A percentile compares a stretch with the other conserved stretches of the same genome.
phyloP scores from a whole-genome alignment of 2,797 vertebrate species.

The Enteromius afrohamiltoni region DNA sequence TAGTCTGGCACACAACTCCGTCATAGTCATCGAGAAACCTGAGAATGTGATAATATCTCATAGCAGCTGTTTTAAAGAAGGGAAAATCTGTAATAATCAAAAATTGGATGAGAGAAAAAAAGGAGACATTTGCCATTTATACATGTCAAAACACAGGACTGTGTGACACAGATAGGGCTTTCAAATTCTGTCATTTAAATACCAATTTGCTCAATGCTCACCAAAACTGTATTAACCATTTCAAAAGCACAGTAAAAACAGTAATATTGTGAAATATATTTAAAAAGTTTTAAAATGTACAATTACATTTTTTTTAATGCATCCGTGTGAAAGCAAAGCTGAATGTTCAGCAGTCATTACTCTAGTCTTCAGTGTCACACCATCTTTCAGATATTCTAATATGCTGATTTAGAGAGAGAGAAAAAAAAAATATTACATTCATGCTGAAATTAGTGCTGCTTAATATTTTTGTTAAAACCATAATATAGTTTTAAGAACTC shows the following conservation, averaged over 20 bases:
- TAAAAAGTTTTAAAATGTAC: background rate
- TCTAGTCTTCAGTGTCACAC: background rate
- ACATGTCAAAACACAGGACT: background rate
- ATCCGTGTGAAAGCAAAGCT: background rate
- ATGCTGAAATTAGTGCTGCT: background rate
- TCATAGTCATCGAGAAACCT: conserved; percentile 38
- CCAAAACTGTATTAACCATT: background rate
- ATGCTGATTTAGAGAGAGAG: background rate
- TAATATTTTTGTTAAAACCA: background rate
- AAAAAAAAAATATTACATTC: background rate
- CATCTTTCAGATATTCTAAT: background rate
- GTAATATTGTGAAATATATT: conserved; percentile 8
- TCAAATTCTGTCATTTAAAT: background rate
- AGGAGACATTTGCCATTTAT: too few species aligned
- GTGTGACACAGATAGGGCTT: background rate
- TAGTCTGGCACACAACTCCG: conserved; percentile 55
- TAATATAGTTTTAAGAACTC: background rate
- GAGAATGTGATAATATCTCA: conserved; percentile 25
- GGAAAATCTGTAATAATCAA: background rate
- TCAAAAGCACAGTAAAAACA: background rate
- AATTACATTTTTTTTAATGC: background rate
- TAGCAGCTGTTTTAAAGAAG: conserved; percentile 1
- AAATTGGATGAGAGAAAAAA: background rate
- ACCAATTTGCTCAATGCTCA: background rate
- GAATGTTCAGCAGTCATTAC: background rate